A percentile compares a stretch with the other conserved stretches of the same genome.
These are phyloP conservation scores for Drosophila monieri DNA, from an alignment of 2,888 invertebrate genomes.

Conservation along the genomic window DNA sequence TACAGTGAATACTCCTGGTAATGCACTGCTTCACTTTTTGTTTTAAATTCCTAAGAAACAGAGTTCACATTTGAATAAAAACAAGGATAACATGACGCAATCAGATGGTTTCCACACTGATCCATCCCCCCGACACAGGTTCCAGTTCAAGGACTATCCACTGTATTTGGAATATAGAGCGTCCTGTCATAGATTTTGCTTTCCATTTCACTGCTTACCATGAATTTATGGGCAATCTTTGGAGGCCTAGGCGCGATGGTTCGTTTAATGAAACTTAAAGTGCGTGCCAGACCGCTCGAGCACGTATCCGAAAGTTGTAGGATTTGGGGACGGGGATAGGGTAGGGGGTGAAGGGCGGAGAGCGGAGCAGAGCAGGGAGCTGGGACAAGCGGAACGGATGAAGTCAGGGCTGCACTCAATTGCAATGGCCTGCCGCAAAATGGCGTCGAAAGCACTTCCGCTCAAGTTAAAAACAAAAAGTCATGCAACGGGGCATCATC, in stretches of 20 bases:
- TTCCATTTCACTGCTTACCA: constrained; percentile 64
- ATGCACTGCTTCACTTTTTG: not conserved
- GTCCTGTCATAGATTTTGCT: constrained; percentile 32
- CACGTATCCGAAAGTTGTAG: constrained; percentile 52
- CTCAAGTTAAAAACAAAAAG: constrained; percentile 55
- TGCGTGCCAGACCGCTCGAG: constrained; percentile 60
- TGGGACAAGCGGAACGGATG: constrained; percentile 15
- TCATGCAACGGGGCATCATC: constrained; percentile 41
- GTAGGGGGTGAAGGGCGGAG: not conserved
- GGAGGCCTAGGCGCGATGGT: constrained; percentile 43
- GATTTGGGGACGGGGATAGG: not conserved
- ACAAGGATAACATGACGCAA: too few relatives aligned
- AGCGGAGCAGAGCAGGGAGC: not conserved
- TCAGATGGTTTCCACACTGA: too few relatives aligned
- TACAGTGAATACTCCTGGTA: constrained; percentile 6
- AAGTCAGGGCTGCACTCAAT: constrained; percentile 53
- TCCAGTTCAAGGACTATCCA: not conserved
- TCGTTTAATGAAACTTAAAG: constrained; percentile 56
- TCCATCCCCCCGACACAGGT: too few relatives aligned
- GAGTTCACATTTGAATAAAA: not conserved
- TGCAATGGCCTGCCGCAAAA: constrained; percentile 72
- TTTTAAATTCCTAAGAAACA: not conserved
- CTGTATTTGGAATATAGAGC: constrained; percentile 8
- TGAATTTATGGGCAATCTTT: constrained; percentile 70
- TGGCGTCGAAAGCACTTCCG: constrained; percentile 78